phyloP scores from a whole-genome alignment of 2,888 invertebrate genomes.

The Noctuana brunneofusca region DNA sequence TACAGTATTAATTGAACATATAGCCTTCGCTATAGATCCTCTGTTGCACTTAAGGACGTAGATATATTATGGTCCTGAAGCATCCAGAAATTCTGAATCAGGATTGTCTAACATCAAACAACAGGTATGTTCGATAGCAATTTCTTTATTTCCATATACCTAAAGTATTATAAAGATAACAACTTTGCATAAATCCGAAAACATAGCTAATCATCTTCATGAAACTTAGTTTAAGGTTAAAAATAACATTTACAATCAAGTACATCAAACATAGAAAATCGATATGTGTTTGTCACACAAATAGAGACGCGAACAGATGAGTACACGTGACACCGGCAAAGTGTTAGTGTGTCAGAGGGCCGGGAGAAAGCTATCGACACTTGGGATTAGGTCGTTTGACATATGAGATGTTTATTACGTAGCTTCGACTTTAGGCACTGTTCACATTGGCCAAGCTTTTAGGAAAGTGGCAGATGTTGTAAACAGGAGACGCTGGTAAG shows the following conservation, averaged over 20 bases:
- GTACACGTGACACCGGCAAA: neutral
- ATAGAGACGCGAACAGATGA: neutral
- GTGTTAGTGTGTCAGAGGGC: conserved; percentile 31
- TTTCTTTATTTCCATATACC: no score
- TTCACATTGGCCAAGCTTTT: neutral
- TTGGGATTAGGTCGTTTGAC: conserved; percentile 6
- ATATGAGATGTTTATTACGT: conserved; percentile 5
- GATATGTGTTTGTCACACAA: conserved; percentile 19
- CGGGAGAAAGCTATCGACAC: conserved; percentile 28
- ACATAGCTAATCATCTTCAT: neutral
- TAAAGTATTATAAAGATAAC: no score
- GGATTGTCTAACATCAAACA: no score
- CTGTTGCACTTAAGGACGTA: no score
- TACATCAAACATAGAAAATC: conserved; percentile 16
- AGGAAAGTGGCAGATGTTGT: neutral
- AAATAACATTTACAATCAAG: conserved; percentile 1
- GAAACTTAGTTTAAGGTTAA: neutral
- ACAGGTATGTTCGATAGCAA: no score
- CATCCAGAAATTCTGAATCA: no score
- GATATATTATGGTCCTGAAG: no score
- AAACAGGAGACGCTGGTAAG: neutral
- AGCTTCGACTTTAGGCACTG: neutral
- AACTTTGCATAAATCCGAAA: neutral
- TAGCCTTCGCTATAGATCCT: no score
- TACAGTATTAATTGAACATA: no score